Conservation (phyloP, 2,888 invertebrate genomes). For the Nemotelus nigrinus region DNA sequence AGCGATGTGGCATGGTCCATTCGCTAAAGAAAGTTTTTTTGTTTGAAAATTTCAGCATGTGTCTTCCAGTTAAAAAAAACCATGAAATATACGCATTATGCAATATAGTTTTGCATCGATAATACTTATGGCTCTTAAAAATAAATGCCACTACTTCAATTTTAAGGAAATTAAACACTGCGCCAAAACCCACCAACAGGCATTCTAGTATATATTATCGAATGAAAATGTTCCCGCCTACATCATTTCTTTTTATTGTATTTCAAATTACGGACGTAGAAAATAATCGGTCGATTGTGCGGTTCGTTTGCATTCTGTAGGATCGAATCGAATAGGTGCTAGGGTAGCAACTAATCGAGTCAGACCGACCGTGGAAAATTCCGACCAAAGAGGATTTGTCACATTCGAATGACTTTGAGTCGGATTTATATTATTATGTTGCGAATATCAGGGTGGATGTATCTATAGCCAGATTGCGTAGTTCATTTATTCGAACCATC, state of each 20-base stretch:
- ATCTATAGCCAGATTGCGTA: constrained; percentile 8
- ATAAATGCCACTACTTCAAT: too few relatives aligned
- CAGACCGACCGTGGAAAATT: background rate
- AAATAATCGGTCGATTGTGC: constrained; percentile 20
- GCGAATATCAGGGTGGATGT: constrained; percentile 21
- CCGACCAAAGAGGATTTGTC: constrained; percentile 45
- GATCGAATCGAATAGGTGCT: background rate
- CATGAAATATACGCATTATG: too few relatives aligned
- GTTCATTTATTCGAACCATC: constrained; percentile 28
- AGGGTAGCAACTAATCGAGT: constrained; percentile 30
- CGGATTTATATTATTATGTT: constrained; percentile 45
- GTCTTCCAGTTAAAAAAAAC: too few relatives aligned
- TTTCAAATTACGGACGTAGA: background rate
- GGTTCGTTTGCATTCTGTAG: background rate
- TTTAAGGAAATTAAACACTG: too few relatives aligned
- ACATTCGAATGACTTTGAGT: constrained; percentile 44
- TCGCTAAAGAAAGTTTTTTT: background rate
- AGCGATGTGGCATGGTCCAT: background rate
- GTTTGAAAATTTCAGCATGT: background rate
- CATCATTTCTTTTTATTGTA: background rate
- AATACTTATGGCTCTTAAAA: too few relatives aligned
- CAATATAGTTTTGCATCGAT: too few relatives aligned
- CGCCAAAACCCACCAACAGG: too few relatives aligned
- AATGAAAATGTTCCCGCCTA: background rate
- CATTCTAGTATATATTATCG: too few relatives aligned